Percentiles rank a stretch among this genome's conserved stretches.
Evolutionary conservation across 2,888 invertebrate genomes (phyloP).

Genomic region (Nebria brevicollis): DNA sequence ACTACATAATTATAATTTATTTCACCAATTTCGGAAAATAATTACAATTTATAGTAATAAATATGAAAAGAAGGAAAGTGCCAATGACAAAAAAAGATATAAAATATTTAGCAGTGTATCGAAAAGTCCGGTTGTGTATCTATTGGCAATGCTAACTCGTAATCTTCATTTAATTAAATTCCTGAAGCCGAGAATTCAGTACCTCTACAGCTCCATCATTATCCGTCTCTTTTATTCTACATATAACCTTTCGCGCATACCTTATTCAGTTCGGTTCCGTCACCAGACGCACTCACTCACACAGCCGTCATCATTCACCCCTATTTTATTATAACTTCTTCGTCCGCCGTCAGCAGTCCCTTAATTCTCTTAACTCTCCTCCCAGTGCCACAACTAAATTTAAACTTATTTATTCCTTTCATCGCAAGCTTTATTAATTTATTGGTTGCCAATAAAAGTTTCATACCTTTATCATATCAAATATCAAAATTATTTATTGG

Average conservation of each 20-base stretch:
- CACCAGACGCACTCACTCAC: neutral
- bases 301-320: neutral
- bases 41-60: no score
- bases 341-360: neutral
- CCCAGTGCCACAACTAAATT: no score
- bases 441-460: no score
- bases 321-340: neutral
- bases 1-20: no score
- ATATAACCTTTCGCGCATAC: constrained; percentile 64
- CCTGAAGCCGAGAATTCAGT: constrained; percentile 58
- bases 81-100: neutral
- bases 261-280: constrained; percentile 37
- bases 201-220: constrained; percentile 58
- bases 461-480: no score
- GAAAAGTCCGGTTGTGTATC: constrained; percentile 27
- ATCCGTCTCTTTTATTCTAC: constrained; percentile 63
- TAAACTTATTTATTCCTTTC: no score
- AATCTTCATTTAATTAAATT: constrained; percentile 64
- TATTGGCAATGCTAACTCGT: constrained; percentile 52
- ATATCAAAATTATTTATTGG: no score
- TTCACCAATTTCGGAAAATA: no score
- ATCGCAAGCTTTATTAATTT: no score
- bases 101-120: constrained; percentile 29
- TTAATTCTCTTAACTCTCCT: neutral
- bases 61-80: neutral